phyloP scores from a whole-genome alignment of 1,140 invertebrate species.

The Neodiprion lecontei region DNA sequence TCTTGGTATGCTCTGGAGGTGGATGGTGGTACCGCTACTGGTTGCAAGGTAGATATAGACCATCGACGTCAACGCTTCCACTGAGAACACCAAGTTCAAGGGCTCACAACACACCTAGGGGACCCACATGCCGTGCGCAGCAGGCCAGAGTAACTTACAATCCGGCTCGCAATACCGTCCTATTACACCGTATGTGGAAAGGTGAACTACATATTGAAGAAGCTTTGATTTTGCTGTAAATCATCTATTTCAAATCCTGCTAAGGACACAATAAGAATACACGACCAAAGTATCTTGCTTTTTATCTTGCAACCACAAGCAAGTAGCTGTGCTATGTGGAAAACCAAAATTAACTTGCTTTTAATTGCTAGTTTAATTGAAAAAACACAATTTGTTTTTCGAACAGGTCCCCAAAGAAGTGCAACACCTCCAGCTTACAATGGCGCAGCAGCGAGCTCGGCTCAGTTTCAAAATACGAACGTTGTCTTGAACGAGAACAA shows the following conservation, averaged over 20 bases:
- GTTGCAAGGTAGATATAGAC: conserved; percentile 58
- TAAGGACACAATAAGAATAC: no score
- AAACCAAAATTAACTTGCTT: no score
- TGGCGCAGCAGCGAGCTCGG: conserved; percentile 36
- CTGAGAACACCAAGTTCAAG: conserved; percentile 47
- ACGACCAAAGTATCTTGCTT: no score
- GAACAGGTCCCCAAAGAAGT: conserved; percentile 39
- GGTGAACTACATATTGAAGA: conserved; percentile 35
- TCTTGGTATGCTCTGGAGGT: conserved; percentile 62
- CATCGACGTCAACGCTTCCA: conserved; percentile 48
- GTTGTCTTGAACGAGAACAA: conserved; percentile 52
- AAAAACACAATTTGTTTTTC: neutral
- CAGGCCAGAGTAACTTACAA: conserved; percentile 59
- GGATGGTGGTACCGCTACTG: conserved; percentile 65
- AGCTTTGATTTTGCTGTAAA: no score
- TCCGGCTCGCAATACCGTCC: conserved; percentile 57
- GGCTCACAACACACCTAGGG: conserved; percentile 45
- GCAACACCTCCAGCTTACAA: conserved; percentile 28
- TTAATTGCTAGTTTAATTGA: no score
- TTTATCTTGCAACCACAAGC: no score
- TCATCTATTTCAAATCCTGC: no score
- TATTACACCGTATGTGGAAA: conserved; percentile 62
- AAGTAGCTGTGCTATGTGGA: no score
- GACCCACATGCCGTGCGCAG: conserved; percentile 51
- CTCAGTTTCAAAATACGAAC: conserved; percentile 56